Evolutionary conservation across 2,113 vertebrate genomes (phyloP), one percentile per base, ranked within the genome.

Genomic region (Amia ocellicauda): DNA sequence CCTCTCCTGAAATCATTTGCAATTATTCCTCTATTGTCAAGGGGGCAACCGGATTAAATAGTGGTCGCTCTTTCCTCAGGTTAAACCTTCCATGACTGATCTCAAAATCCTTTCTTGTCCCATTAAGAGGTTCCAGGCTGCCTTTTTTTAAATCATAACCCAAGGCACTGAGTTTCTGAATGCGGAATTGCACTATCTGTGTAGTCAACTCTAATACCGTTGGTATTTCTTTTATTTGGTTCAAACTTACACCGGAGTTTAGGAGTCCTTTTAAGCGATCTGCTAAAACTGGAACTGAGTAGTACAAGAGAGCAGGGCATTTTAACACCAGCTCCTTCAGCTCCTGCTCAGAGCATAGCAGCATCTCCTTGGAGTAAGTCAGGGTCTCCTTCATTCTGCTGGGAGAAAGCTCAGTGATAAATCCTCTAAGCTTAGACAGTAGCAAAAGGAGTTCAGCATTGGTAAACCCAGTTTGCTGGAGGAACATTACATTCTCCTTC

Each of bases 101-200:
- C 70, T 99, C 95, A 84, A 98, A 98, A 72, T 98, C 93, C 64
- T 94, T 97, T 79, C 93, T 97, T 1, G 94, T 98, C 27, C 95
- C 94, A 26, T 66, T 91, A 0, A 99, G 61, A 42, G 80, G 79
- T 47, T 87, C 82, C 51, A 99, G 78, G 69, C 81, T 87, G 28
- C 92, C 88, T 11, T 77, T 82, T 70, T 78, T 87, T 40, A 93
- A 51, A 47, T 83, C 79, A 4, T 91, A 93, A 3, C 94, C 90
- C 52, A 81, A 77, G 13, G 83, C 72, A 60, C 68, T 77, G 49
- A 98, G 86, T 57, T 81, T 93, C 64, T 86, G 87, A 62, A 97
- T 83, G 45, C 94, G 86, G 70, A 93, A 91, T 31, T 86, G 89
- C 29, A 98, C 67, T 10, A 98, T 96, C 67, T 97, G 91, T 0